Base-by-base conservation (phyloP, 2,888 invertebrate genomes). In the Epinotia demarniana region DNA sequence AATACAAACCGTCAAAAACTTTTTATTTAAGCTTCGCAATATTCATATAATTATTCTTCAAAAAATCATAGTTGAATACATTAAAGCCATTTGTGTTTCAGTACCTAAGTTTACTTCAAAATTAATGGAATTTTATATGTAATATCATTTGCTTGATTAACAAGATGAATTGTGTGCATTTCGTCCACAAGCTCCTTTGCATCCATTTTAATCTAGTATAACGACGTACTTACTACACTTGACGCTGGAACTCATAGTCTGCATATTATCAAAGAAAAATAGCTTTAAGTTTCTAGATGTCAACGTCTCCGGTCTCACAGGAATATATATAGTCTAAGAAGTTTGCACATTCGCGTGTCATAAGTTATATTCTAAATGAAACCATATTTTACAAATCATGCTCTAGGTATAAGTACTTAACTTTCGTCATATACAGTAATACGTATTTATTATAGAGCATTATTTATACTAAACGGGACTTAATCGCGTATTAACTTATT, bases 181-280 rank as follows among this genome's bases (percentile, higher is more conserved):
- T 46, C 11, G 33, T 67, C 16, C 16, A 39, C 46, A 63, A 66
- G 49, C 46, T 49, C 33, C 58, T 18, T 39, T 43, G 23, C 13
- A 60, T 53, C 19, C 16, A 60, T 58, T 81, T 77, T 63, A 75
- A 61, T 80, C 76, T 73, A 76, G 19, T 60, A 53, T 39, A 78
- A 46, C 46, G 18, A 33, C 58, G n/a, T 57, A 39, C 64, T 23
- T 57, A 53, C n/a, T 53, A n/a, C n/a, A 53, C 53, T 66, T 66
- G 58, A 58, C 70, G 19, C 49, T 39, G 39, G 27, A 23, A 53
- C 43, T 39, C 66, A 64, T 64, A 64, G 61, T 62, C 53, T 43
- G 49, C 57, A 64, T 61, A 49, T 63, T 53, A 71, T 66, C 11
- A 57, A 66, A 71, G 70, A 66, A 61, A 75, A 75, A 75, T 75